A percentile compares a stretch with the other conserved stretches of the same genome.
These are phyloP conservation scores for Botia kubotai DNA, from an alignment of 2,797 vertebrate species.

Conservation along the genomic window DNA sequence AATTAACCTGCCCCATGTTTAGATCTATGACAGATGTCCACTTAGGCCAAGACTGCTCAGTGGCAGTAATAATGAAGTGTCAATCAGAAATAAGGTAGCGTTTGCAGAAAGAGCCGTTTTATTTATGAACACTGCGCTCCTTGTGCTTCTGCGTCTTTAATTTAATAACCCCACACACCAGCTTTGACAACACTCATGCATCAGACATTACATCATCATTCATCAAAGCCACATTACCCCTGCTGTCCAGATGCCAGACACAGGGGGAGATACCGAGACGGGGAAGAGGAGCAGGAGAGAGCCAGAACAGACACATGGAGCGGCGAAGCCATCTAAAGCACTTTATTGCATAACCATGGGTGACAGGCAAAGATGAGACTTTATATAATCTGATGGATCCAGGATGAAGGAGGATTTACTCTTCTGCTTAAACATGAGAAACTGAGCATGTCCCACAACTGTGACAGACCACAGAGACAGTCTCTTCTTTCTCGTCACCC, in stretches of 20 bases:
- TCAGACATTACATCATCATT: constrained; percentile 50
- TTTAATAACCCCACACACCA: constrained; percentile 40
- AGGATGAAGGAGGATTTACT: constrained; percentile 57
- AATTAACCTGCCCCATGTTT: constrained; percentile 34
- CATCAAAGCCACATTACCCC: constrained; percentile 46
- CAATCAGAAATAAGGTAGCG: constrained; percentile 28
- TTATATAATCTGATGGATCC: constrained; percentile 63
- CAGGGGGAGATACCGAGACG: constrained; percentile 32
- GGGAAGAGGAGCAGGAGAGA: constrained; percentile 16
- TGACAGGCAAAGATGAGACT: constrained; percentile 64
- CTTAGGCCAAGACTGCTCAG: constrained; percentile 19
- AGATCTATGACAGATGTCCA: constrained; percentile 36
- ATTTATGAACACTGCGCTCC: constrained; percentile 32
- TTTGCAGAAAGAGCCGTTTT: constrained; percentile 13
- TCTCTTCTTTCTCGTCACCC: constrained; percentile 25
- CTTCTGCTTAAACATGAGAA: constrained; percentile 51
- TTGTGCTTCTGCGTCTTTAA: constrained; percentile 41
- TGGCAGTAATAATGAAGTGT: constrained; percentile 45
- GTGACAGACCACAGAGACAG: constrained; percentile 37
- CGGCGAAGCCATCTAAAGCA: constrained; percentile 45
- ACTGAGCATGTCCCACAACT: constrained; percentile 39
- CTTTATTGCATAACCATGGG: constrained; percentile 71
- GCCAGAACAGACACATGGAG: constrained; percentile 17
- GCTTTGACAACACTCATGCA: constrained; percentile 33
- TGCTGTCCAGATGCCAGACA: constrained; percentile 34